Conservation (phyloP, 2,888 invertebrate genomes). For the Patella depressa region DNA sequence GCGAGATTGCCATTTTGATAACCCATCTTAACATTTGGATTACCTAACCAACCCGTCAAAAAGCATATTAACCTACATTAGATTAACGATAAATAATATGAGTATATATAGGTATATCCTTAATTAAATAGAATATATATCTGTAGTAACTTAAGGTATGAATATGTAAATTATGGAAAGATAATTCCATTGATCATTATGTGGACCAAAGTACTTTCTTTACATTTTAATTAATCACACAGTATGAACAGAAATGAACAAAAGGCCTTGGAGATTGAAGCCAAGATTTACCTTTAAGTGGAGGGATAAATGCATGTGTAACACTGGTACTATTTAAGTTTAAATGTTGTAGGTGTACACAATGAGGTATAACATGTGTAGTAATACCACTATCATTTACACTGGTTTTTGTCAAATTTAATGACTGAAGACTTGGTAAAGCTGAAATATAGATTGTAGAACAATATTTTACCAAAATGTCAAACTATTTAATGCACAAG, state of each 20-base stretch:
- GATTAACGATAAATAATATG: no score
- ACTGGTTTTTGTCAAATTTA: conserved; percentile 62
- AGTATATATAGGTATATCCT: no score
- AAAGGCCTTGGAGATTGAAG: neutral
- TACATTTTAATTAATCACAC: neutral
- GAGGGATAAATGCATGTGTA: conserved; percentile 56
- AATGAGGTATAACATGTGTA: conserved; percentile 52
- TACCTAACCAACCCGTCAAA: no score
- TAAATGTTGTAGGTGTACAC: conserved; percentile 51
- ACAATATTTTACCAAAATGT: neutral
- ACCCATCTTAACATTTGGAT: no score
- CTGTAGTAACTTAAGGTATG: no score
- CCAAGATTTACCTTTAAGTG: conserved; percentile 46
- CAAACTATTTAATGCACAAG: neutral
- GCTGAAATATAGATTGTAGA: conserved; percentile 42
- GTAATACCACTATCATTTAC: conserved; percentile 61
- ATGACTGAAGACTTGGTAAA: conserved; percentile 46
- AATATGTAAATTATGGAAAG: no score
- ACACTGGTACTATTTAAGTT: conserved; percentile 63
- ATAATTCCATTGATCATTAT: no score
- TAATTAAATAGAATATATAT: no score
- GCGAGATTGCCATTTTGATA: no score
- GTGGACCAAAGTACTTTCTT: neutral
- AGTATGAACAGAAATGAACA: no score
- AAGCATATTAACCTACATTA: no score